These are phyloP conservation scores for Leucophenga montana DNA, from an alignment of 2,888 invertebrate genomes.

Conservation along the genomic window DNA sequence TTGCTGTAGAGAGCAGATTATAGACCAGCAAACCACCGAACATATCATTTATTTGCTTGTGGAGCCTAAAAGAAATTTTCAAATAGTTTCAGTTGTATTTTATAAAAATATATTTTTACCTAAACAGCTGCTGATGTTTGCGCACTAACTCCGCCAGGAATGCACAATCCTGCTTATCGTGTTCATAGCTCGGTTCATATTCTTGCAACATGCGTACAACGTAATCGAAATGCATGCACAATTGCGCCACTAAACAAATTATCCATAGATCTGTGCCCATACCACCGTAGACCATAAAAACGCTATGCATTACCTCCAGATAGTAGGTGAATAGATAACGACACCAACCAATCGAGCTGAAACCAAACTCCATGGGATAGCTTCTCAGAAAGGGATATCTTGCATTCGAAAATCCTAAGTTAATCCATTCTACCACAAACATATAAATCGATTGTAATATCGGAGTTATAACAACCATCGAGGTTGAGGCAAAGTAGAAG, in stretches of 20 bases:
- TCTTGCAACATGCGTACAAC: background rate
- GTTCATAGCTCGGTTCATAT: background rate
- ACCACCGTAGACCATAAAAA: constrained; percentile 30
- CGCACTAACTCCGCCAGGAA: background rate
- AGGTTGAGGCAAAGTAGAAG: constrained; percentile 17
- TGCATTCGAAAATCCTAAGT: background rate
- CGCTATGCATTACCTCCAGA: constrained; percentile 18
- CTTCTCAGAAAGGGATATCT: background rate
- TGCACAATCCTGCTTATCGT: background rate
- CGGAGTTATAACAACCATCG: background rate
- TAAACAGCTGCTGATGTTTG: background rate
- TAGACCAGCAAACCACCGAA: constrained; percentile 38
- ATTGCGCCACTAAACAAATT: background rate
- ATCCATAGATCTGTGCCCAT: constrained; percentile 31
- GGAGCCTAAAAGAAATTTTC: background rate
- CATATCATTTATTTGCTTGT: constrained; percentile 17
- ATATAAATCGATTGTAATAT: background rate
- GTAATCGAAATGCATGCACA: constrained; percentile 15
- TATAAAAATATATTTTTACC: too few relatives aligned
- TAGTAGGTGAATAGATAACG: background rate
- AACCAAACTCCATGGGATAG: background rate
- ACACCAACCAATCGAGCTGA: background rate
- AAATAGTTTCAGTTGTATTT: constrained; percentile 20
- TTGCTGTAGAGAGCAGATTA: constrained; percentile 37
- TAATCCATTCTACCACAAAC: background rate